Evolutionary conservation across 1,140 invertebrate genomes (phyloP), one percentile per base, ranked within the genome.

Genomic region (Anagrus nilaparvatae): DNA sequence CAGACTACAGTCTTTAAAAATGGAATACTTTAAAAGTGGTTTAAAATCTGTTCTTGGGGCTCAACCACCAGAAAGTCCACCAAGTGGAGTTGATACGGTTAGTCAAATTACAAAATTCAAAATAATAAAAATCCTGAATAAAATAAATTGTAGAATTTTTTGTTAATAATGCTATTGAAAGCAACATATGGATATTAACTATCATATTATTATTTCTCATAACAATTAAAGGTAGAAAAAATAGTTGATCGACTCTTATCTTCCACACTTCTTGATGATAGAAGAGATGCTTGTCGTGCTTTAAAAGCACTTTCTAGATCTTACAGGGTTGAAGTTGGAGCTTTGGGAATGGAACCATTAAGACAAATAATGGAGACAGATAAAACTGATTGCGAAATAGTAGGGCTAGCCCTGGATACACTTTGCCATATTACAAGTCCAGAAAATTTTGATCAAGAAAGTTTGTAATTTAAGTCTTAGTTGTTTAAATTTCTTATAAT

Each of bases 271-370:
- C 65, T 98, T 12, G 90, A 97, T 63, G 96, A 99, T 59, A 72
- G 95, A 39, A 67, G 95, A 59, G 93, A 98, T 84, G 94, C 95
- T 3, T 94, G 96, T 54, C 74, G 93, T 51, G 93, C 90, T 1
- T 75, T 99, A 2, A 93, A 93, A 70, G 87, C 93, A 2, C 69
- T 99, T 37, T 96, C 95, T 0, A 80, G 82, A 56, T 95, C 91
- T 59, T 93, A 91, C 61, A 74, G 95, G 7, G 72, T 98, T 4
- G 90, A 97, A 69, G 95, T 99, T 34, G 95, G 94, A 14, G 92
- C 92, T 8, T 87, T 90, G 58, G 92, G 87, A 17, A 91, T 99
- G 86, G 82, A 90, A 53, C 77, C 84, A 5, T 64, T 99, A 7
- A 75, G 79, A 51, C 79, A 83, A 71, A 76, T 82, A n/a, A 61